Conservation (phyloP, 1,140 invertebrate species). For the Sinella curviseta region DNA sequence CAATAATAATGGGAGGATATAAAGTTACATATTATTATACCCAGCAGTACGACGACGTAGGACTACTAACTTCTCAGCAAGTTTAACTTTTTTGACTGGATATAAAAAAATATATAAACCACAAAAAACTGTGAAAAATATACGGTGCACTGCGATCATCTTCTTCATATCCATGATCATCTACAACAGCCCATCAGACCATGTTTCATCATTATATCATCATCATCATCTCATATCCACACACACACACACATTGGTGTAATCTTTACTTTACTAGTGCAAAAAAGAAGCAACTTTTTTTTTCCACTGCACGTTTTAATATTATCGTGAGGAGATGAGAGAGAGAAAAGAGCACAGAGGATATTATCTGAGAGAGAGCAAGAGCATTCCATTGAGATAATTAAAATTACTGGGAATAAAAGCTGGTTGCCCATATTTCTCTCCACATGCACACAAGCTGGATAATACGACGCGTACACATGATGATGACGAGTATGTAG, state of each 20-base stretch:
- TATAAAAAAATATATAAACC: no score
- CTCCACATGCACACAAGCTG: no score
- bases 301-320: not conserved
- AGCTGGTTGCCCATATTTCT: not conserved
- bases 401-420: not conserved
- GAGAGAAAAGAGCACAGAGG: not conserved
- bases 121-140: no score
- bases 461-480: not conserved
- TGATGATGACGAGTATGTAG: not conserved
- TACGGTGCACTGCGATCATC: no score
- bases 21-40: not conserved
- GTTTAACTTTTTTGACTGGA: no score
- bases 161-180: no score
- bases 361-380: not conserved
- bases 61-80: not conserved
- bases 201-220: no score
- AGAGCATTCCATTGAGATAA: conserved; percentile 13
- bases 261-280: no score
- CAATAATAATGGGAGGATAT: not conserved
- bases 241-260: no score
- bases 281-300: no score
- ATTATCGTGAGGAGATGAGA: not conserved
- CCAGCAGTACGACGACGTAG: not conserved
- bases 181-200: no score
- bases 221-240: no score